Base-by-base conservation (phyloP, 2,888 invertebrate species). In the Blera fallax region DNA sequence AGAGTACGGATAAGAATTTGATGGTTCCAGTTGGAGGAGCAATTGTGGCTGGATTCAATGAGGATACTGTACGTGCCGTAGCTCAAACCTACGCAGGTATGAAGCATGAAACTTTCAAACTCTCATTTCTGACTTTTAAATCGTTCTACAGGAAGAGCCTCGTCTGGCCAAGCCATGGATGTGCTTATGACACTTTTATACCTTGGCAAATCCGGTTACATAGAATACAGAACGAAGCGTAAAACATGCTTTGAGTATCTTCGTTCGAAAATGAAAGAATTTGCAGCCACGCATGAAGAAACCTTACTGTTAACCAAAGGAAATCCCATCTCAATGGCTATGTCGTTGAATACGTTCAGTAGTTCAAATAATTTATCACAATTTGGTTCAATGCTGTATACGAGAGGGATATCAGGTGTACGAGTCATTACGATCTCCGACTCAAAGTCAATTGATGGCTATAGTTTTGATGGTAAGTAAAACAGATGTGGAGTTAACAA, bases 11-110 rank as follows among this genome's bases (percentile, higher is more conserved):
- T 91, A 97, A 97, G 91, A 97, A 97, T 92, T 94, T 97, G 82
- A 91, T 96, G 92, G 96, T 97, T 24, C 97, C 97, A 11, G 97
- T 97, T 1, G 97, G 97, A 7, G 97, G 97, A 1, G 94, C 96
- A 11, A 93, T 96, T 56, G 94, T 97, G 73, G 96, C 95, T 24
- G 95, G 95, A 0, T 95, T 95, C 90, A 94, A 96, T 89, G 93
- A 94, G 87, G 91, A 92, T 34, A 91, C 94, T 21, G 91, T 96
- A 27, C 93, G 94, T 87, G 92, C 93, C 87, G 94, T 97, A 87
- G 94, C 95, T 34, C 94, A 94, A 91, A 94, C 94, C 88, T 97
- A 97, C 92, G 95, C 96, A 87, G 96, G 89, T 89, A 78, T 29
- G 27, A 52, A 40, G 11, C 14, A 8, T 40, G 24, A 43, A 50